phyloP scores from a whole-genome alignment of 2,113 vertebrate genomes.

The Catharus bicknelli region DNA sequence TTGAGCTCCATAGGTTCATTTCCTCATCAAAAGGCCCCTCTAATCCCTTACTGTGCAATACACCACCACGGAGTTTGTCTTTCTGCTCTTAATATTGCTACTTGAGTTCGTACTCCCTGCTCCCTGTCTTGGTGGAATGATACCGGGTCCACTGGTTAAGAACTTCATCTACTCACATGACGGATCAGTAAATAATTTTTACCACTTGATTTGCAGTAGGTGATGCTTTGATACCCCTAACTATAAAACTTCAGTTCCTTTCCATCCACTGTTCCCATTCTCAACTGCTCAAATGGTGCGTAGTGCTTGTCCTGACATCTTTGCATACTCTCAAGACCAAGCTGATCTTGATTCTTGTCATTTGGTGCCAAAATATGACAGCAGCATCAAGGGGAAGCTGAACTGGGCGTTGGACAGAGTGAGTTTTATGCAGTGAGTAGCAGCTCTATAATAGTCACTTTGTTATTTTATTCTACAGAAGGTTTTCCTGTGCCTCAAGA shows the following conservation, averaged over 20 bases:
- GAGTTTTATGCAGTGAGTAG: background rate
- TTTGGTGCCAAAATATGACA: background rate
- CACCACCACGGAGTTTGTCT: background rate
- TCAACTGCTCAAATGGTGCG: background rate
- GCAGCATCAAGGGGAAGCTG: background rate
- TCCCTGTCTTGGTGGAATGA: background rate
- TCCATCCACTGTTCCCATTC: background rate
- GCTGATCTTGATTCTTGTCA: background rate
- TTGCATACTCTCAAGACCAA: background rate
- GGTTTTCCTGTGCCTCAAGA: background rate
- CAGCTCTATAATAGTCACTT: background rate
- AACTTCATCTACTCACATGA: background rate
- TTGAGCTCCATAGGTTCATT: rapidly evolving
- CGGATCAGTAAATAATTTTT: background rate
- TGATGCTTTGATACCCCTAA: background rate
- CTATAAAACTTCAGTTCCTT: background rate
- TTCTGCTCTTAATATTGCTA: background rate
- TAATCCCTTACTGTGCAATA: background rate
- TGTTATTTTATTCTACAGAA: background rate
- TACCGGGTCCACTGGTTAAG: background rate
- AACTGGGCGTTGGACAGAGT: background rate
- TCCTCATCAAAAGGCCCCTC: background rate
- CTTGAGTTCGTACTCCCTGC: background rate
- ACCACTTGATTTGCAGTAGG: background rate
- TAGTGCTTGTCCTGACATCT: background rate